Evolutionary conservation across 1,140 invertebrate genomes (phyloP), one percentile per base, ranked within the genome.

Genomic region (Drosophila busckii): DNA sequence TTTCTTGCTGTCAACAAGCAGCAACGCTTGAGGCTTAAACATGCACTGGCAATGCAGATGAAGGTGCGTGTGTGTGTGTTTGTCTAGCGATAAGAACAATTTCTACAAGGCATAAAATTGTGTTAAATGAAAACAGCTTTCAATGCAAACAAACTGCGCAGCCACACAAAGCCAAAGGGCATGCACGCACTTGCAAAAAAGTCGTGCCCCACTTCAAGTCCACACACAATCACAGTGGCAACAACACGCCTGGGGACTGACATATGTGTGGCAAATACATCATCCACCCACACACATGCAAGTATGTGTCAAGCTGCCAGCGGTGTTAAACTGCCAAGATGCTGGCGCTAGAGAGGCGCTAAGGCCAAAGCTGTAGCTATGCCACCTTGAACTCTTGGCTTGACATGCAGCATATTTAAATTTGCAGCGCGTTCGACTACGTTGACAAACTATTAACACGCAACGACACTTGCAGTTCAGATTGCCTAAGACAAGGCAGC

Each of bases 381-480:
- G 16, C 44, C 44, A 41, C n/a, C 15, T 48, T 19, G 19, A 29
- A 45, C n/a, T n/a, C n/a, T n/a, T n/a, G n/a, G 42, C 50, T 41
- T 37, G 17, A 56, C 13, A 16, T n/a, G 13, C 15, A 19, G 34
- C 35, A 55, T 70, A 69, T 75, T 82, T 82, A 69, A 82, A 80
- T 80, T 82, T 82, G 75, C 75, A 42, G 50, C 46, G 54, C 41
- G 56, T 37, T 53, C 34, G 48, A 28, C 45, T 75, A 37, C 59
- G 68, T 64, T 65, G 58, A 50, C 50, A 65, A 82, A 65, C 75
- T 75, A 82, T 80, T 82, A 82, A 80, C 75, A 69, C 55, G 69
- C 66, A 65, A 59, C 66, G 75, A 70, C 75, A 80, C 65, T 68
- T 75, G 62, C 64, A 55, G 48, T 19, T 31, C 44, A 55, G 66